Evolutionary conservation across 2,888 invertebrate species (phyloP).

Genomic region (Papilio protenor): DNA sequence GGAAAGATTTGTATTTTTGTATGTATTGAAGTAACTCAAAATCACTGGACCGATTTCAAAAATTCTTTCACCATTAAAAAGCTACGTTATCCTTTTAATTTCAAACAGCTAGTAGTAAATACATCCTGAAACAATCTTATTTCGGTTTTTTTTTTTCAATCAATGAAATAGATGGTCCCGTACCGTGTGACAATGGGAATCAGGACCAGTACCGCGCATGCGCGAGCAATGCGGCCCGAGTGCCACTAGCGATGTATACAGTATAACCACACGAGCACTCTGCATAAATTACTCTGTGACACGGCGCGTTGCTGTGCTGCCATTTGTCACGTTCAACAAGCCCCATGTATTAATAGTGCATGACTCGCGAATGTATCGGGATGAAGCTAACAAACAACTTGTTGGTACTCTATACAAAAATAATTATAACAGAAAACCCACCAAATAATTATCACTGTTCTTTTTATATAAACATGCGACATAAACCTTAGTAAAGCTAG

Average conservation of each 20-base stretch:
- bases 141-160: background rate
- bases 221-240: constrained; percentile 57
- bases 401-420: background rate
- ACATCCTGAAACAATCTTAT: background rate
- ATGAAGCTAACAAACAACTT: constrained; percentile 7
- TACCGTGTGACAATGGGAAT: constrained; percentile 47
- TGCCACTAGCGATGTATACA: constrained; percentile 45
- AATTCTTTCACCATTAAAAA: too few relatives aligned
- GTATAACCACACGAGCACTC: background rate
- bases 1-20: too few relatives aligned
- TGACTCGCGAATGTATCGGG: constrained; percentile 46
- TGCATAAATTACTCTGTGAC: constrained; percentile 6
- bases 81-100: background rate
- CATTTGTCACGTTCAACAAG: constrained; percentile 42
- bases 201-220: constrained; percentile 54
- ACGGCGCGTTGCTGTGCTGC: constrained; percentile 28
- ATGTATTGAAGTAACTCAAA: too few relatives aligned
- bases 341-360: constrained; percentile 65
- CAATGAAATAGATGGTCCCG: background rate
- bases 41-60: too few relatives aligned
- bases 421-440: background rate
- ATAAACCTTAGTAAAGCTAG: background rate
- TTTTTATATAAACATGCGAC: too few relatives aligned
- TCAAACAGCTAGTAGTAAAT: background rate
- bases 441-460: background rate